phyloP scores from a whole-genome alignment of 2,888 invertebrate species.

The Temnothorax unifasciatus region DNA sequence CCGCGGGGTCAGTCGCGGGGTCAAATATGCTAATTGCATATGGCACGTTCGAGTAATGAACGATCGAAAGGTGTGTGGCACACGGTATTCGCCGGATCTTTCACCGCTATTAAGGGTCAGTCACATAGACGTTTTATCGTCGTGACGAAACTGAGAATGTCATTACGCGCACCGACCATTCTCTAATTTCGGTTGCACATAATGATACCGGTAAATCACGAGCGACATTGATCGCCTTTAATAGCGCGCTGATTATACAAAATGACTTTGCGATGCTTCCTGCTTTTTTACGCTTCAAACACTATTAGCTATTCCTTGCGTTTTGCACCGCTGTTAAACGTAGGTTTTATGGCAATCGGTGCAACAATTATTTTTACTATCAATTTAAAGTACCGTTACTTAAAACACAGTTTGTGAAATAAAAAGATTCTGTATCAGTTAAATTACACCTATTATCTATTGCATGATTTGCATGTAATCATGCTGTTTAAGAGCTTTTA shows the following conservation, averaged over 20 bases:
- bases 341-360: slow-evolving; percentile 20
- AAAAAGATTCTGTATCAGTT: neutral
- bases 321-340: neutral
- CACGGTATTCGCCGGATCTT: neutral
- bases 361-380: slow-evolving; percentile 14
- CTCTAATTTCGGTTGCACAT: slow-evolving; percentile 26
- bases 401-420: neutral
- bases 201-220: slow-evolving; percentile 39
- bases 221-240: slow-evolving; percentile 38
- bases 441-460: slow-evolving; percentile 2
- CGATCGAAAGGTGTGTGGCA: slow-evolving; percentile 11
- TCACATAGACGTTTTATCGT: slow-evolving; percentile 24
- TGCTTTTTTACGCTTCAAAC: slow-evolving; percentile 12
- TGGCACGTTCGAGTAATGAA: slow-evolving; percentile 44
- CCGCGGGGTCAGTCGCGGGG: slow-evolving; percentile 57
- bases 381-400: neutral
- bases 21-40: slow-evolving; percentile 62
- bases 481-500: neutral
- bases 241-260: slow-evolving; percentile 33
- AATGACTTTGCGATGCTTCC: slow-evolving; percentile 32
- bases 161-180: slow-evolving; percentile 7
- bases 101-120: neutral
- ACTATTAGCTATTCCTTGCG: slow-evolving; percentile 12
- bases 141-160: slow-evolving; percentile 7
- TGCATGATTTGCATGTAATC: neutral